A percentile compares a stretch with the other conserved stretches of the same genome.
Evolutionary conservation across 2,113 vertebrate genomes (phyloP).

Genomic region (Indri indri): DNA sequence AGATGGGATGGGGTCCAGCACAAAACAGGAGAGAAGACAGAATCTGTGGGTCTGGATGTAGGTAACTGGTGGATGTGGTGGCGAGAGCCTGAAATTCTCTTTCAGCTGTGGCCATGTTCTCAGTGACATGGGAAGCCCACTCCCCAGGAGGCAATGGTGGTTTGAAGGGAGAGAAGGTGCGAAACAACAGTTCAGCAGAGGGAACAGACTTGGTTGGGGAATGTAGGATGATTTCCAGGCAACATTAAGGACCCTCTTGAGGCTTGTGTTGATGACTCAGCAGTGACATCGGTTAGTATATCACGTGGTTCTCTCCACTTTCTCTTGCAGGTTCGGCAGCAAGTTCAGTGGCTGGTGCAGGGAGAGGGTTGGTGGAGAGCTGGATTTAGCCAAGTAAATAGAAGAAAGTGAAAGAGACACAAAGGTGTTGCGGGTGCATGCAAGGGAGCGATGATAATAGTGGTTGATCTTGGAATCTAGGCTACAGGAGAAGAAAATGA

Average conservation of each 20-base stretch:
- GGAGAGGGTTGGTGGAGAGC: neutral
- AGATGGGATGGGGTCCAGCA: neutral
- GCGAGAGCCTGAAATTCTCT: neutral
- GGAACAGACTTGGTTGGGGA: neutral
- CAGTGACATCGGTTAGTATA: neutral
- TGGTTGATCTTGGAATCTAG: neutral
- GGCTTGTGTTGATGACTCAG: neutral
- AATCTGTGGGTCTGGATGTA: neutral
- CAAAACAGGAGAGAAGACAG: neutral
- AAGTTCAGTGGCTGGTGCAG: neutral
- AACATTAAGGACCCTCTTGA: neutral
- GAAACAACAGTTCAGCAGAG: neutral
- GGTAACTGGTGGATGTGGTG: neutral
- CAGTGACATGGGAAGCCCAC: neutral
- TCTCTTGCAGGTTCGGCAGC: neutral
- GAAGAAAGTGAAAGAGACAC: neutral
- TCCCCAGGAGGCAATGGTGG: neutral
- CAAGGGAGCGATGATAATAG: neutral
- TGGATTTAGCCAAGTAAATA: neutral
- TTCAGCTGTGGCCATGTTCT: neutral
- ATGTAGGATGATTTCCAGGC: neutral
- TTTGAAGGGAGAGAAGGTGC: neutral
- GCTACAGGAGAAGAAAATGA: neutral
- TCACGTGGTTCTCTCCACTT: neutral
- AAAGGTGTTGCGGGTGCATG: neutral